Conservation (phyloP, 2,888 invertebrate species). For the Stenotaenia linearis region DNA sequence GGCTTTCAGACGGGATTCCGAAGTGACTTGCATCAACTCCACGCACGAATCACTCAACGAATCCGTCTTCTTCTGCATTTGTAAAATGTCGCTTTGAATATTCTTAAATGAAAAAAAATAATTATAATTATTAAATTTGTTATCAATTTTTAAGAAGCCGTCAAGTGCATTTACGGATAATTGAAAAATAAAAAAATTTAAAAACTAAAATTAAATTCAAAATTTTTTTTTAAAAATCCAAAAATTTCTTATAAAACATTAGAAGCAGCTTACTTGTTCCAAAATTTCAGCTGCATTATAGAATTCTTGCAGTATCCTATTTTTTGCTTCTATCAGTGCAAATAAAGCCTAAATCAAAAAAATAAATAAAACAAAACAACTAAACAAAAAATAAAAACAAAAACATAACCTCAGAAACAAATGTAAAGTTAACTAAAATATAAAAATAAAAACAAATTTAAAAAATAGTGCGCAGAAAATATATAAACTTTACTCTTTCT, state of each 20-base stretch:
- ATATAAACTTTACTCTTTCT: no score
- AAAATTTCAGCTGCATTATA: constrained; percentile 33
- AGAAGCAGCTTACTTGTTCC: constrained; percentile 32
- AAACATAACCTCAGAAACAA: background rate
- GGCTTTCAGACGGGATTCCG: constrained; percentile 78
- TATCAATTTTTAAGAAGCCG: no score
- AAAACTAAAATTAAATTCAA: background rate
- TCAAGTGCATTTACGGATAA: no score
- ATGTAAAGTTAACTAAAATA: constrained; percentile 1
- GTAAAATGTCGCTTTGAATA: constrained; percentile 51
- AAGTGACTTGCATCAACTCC: constrained; percentile 71
- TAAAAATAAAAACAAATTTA: background rate
- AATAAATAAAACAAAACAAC: background rate
- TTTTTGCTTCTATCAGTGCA: constrained; percentile 32
- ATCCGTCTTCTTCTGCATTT: constrained; percentile 53
- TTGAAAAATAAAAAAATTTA: no score
- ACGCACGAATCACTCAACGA: constrained; percentile 78
- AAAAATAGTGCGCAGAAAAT: background rate
- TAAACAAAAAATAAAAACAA: constrained; percentile 3
- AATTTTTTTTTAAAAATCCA: background rate
- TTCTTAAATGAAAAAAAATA: constrained; percentile 54
- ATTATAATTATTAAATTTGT: no score
- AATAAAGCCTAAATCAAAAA: constrained; percentile 31
- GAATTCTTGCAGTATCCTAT: constrained; percentile 32
- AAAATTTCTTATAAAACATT: background rate